These are phyloP conservation scores for Clitarchus hookeri DNA, from an alignment of 2,888 invertebrate genomes.

Conservation along the genomic window DNA sequence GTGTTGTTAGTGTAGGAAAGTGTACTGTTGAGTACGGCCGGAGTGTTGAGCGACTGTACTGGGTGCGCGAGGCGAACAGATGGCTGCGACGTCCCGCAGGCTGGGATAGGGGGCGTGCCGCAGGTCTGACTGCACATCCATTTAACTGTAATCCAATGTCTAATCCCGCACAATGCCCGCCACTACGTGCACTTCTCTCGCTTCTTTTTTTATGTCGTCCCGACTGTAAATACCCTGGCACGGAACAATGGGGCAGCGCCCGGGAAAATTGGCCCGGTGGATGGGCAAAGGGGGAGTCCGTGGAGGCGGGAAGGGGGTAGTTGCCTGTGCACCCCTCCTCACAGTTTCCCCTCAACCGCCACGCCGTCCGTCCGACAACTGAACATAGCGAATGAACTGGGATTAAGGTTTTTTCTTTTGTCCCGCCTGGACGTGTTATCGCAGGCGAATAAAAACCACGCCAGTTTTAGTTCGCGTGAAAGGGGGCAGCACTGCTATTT, in stretches of 20 bases:
- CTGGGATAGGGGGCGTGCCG: not conserved
- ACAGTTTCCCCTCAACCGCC: not conserved
- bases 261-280: not conserved
- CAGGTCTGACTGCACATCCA: conserved; percentile 8
- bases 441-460: not conserved
- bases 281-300: not conserved
- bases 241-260: conserved; percentile 10
- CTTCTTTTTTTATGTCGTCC: not conserved
- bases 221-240: conserved; percentile 9
- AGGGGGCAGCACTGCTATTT: not conserved
- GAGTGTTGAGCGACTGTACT: not conserved
- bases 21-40: not conserved
- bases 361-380: not conserved
- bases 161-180: conserved; percentile 14
- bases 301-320: not conserved
- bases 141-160: conserved; percentile 14
- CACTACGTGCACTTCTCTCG: not conserved
- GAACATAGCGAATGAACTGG: not conserved
- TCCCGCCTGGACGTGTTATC: not conserved
- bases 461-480: not conserved
- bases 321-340: not conserved
- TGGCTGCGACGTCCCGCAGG: not conserved
- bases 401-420: conserved; percentile 2
- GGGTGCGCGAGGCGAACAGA: not conserved
- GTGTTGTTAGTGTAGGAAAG: too few relatives aligned